Conservation (phyloP, 2,797 vertebrate species). For the Epinephelus awoara region DNA sequence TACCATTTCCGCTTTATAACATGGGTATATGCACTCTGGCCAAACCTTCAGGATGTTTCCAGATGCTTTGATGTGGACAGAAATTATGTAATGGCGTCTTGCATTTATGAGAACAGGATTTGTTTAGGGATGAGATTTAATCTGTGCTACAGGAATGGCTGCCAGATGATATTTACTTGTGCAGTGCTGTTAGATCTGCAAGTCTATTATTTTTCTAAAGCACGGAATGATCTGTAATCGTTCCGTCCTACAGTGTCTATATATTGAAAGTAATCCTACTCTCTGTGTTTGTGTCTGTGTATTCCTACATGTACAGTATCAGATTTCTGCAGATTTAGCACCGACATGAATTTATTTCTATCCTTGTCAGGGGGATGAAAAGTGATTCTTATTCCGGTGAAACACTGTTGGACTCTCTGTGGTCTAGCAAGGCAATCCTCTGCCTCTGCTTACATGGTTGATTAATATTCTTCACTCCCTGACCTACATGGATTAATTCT, state of each 20-base stretch:
- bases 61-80: not conserved
- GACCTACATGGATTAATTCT: slow-evolving; percentile 70
- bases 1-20: not conserved
- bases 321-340: not conserved
- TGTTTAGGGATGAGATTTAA: slow-evolving; percentile 13
- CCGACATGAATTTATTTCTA: not conserved
- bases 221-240: not conserved
- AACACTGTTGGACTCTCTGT: slow-evolving; percentile 26
- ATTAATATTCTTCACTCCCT: slow-evolving; percentile 67
- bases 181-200: not conserved
- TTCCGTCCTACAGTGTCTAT: not conserved
- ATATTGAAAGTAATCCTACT: not conserved
- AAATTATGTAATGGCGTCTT: slow-evolving; percentile 5
- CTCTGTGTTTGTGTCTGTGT: not conserved
- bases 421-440: slow-evolving; percentile 25
- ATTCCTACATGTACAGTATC: not conserved
- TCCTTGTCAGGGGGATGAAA: not conserved
- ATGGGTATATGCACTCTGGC: not conserved
- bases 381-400: slow-evolving; percentile 8
- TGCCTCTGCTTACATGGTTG: slow-evolving; percentile 44
- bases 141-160: slow-evolving; percentile 2
- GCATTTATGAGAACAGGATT: slow-evolving; percentile 17
- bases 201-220: not conserved
- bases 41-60: not conserved
- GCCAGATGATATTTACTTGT: slow-evolving; percentile 14